Base-by-base conservation (phyloP, 2,113 vertebrate genomes). In the Delphinus delphis region DNA sequence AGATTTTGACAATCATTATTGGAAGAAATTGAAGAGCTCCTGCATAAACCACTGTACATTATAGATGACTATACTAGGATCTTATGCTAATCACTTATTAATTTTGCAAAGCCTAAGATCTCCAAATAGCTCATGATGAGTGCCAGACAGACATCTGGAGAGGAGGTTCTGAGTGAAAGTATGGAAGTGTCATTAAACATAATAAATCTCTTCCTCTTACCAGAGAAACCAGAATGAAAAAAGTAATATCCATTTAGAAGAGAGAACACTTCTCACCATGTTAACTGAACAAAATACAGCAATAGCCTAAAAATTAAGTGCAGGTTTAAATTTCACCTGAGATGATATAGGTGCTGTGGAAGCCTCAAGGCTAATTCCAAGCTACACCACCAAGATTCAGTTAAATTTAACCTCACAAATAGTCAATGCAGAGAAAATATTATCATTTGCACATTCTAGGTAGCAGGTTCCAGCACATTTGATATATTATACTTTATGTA, bases 1-100 rank as follows among this genome's bases (percentile, higher is more conserved):
- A 97, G 92, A 95, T 97, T 98, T 96, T 95, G 96, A 97, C 94
- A 96, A 82, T 93, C 87, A 95, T 96, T 98, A 95, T 5, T 95
- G 44, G 90, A 88, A 97, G 50, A 97, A 90, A 93, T 53, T 94
- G 91, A 94, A 88, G 82, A 41, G 68, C 81, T 95, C 83, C 92
- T 90, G 63, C 47, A 95, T 79, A 87, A 97, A 91, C 89, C 41
- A 68, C 88, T 92, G 74, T 93, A 82, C 58, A 89, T 97, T 96
- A 97, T 13, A 95, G 79, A 90, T 81, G 67, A 97, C 84, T 91
- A 18, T n/a, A 81, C 76, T 79, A 89, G 73, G 28, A 81, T 91
- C 55, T n/a, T 89, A 93, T 82, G 86, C 50, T 97, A 96, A 96
- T 96, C 68, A 93, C 71, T 86, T 91, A 94, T 90, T 95, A 97